Conservation (phyloP, 2,113 vertebrate genomes). For the Dasyornis broadbenti region DNA sequence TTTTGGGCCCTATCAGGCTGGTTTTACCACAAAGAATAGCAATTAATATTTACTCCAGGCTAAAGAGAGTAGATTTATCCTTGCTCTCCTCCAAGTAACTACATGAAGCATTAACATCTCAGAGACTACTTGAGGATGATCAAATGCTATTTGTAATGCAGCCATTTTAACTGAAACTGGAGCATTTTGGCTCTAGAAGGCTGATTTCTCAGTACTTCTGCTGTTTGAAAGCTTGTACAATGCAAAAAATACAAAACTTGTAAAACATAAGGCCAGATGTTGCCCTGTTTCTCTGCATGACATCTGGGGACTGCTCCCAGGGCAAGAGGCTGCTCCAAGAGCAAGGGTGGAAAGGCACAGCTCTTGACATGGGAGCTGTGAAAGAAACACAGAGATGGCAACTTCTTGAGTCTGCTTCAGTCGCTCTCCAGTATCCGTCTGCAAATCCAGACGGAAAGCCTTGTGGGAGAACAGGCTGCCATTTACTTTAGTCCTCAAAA, state of each 20-base stretch:
- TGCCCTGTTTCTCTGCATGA: not conserved
- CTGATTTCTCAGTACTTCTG: not conserved
- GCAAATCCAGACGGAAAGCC: not conserved
- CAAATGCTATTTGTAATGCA: not conserved
- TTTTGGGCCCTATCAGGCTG: not conserved
- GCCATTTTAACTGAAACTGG: not conserved
- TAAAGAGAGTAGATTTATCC: not conserved
- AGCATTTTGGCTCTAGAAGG: not conserved
- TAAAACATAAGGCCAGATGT: not conserved
- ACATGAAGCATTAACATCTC: not conserved
- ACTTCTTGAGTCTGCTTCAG: not conserved
- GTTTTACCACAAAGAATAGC: not conserved
- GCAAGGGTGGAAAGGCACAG: not conserved
- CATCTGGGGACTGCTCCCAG: not conserved
- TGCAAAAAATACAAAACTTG: not conserved
- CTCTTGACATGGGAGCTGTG: not conserved
- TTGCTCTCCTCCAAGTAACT: not conserved
- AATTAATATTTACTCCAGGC: not conserved
- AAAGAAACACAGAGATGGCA: not conserved
- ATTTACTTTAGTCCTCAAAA: not conserved
- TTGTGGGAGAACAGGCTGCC: not conserved
- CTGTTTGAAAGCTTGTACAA: not conserved
- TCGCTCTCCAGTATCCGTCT: fast-evolving
- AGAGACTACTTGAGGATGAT: not conserved
- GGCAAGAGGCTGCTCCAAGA: not conserved